phyloP scores from a whole-genome alignment of 2,113 vertebrate genomes.

The Prionailurus bengalensis region DNA sequence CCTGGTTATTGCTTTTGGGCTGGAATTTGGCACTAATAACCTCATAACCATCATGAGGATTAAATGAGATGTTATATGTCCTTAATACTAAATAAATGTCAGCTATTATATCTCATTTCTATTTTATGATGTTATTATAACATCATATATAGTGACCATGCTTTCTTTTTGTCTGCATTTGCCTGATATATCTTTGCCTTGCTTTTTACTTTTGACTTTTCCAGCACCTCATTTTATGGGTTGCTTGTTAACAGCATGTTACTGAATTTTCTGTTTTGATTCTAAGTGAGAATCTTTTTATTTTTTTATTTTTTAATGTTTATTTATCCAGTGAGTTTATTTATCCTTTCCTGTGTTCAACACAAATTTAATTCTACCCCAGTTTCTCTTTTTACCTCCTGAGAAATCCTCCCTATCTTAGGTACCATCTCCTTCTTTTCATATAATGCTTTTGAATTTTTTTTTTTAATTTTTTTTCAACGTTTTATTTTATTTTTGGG shows the following conservation, averaged over 20 bases:
- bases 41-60: background rate
- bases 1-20: background rate
- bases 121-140: conserved; percentile 12
- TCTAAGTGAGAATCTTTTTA: conserved; percentile 23
- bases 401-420: background rate
- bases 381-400: background rate
- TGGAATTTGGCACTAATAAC: conserved; percentile 30
- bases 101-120: background rate
- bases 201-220: background rate
- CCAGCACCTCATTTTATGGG: background rate
- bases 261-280: conserved; percentile 8
- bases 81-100: background rate
- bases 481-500: no score
- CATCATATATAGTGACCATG: background rate
- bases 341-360: background rate
- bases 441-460: background rate
- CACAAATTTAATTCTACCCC: background rate
- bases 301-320: background rate
- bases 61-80: background rate
- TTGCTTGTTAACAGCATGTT: background rate
- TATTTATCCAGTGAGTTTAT: no score
- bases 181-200: background rate
- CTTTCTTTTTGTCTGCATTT: background rate
- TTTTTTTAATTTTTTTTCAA: background rate
- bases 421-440: background rate